These are phyloP conservation scores for Drosophila neocordata DNA, from an alignment of 1,140 invertebrate genomes.

Conservation along the genomic window DNA sequence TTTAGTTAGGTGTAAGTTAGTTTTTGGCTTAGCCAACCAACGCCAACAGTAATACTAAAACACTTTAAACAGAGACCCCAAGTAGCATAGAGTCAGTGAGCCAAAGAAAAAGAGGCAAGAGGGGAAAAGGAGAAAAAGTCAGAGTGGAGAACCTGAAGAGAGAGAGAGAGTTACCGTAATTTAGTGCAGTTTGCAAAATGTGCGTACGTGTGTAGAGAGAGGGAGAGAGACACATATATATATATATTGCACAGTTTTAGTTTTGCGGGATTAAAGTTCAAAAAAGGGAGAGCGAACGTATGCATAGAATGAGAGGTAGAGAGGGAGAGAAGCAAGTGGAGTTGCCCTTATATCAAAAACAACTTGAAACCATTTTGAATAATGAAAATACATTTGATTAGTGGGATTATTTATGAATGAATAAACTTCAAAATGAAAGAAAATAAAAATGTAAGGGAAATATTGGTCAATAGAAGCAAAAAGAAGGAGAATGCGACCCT, in stretches of 20 bases:
- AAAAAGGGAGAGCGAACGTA: constrained; percentile 14
- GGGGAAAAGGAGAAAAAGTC: background rate
- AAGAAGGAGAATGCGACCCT: background rate
- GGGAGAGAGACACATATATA: constrained; percentile 27
- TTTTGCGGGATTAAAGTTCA: constrained; percentile 40
- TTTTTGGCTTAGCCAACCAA: constrained; percentile 68
- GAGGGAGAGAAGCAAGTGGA: background rate
- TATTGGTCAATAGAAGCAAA: no score
- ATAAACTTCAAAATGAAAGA: constrained; percentile 3
- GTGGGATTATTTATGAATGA: constrained; percentile 10
- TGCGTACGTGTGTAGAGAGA: constrained; percentile 63
- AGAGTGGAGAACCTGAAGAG: background rate
- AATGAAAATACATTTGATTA: constrained; percentile 10
- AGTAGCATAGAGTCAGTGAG: background rate
- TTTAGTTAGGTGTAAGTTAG: constrained; percentile 78
- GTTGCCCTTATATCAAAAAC: constrained; percentile 1
- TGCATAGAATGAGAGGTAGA: constrained; percentile 11
- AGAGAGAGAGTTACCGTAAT: constrained; percentile 64
- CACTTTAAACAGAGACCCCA: constrained; percentile 65
- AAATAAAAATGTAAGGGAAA: background rate
- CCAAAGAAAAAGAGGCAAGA: background rate
- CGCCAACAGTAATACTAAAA: constrained; percentile 63
- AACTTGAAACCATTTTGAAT: constrained; percentile 10
- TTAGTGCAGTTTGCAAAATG: constrained; percentile 75
- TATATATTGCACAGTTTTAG: constrained; percentile 30